A percentile compares a stretch with the other conserved stretches of the same genome.
phyloP scores from a whole-genome alignment of 2,113 vertebrate genomes.

The Sula dactylatra region DNA sequence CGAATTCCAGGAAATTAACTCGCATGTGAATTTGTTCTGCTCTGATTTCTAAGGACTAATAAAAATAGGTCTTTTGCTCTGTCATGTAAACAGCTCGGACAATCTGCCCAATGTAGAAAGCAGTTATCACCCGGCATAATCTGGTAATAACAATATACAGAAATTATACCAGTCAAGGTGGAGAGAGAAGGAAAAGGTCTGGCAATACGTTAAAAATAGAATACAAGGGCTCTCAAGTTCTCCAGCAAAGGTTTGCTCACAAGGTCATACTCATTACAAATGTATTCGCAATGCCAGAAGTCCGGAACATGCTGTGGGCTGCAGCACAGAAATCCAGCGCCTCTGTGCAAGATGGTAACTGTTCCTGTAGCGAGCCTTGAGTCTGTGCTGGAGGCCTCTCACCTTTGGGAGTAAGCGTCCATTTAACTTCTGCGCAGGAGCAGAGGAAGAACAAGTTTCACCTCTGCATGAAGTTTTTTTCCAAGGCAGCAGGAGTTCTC shows the following conservation, averaged over 20 bases:
- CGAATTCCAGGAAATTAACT: neutral
- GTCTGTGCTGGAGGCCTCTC: neutral
- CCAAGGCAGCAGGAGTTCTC: conserved; percentile 86
- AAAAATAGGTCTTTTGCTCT: neutral
- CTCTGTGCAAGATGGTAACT: neutral
- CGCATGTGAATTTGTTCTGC: rapidly evolving
- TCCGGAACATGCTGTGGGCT: rapidly evolving
- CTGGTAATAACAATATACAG: neutral
- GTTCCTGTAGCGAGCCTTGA: neutral
- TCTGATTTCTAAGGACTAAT: neutral
- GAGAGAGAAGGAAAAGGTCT: neutral
- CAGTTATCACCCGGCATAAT: rapidly evolving
- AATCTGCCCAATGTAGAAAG: neutral
- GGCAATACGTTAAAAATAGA: rapidly evolving
- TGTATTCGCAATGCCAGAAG: rapidly evolving
- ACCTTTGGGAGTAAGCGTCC: neutral
- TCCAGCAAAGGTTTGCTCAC: neutral
- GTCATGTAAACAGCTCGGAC: neutral
- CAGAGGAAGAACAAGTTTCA: conserved; percentile 32
- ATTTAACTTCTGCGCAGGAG: neutral
- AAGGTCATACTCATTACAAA: neutral
- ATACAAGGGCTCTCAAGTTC: neutral
- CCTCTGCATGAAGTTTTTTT: conserved; percentile 94
- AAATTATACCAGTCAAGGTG: neutral
- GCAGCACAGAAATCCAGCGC: neutral